Evolutionary conservation across 2,113 vertebrate genomes (phyloP).

Genomic region (Nesoenas mayeri): DNA sequence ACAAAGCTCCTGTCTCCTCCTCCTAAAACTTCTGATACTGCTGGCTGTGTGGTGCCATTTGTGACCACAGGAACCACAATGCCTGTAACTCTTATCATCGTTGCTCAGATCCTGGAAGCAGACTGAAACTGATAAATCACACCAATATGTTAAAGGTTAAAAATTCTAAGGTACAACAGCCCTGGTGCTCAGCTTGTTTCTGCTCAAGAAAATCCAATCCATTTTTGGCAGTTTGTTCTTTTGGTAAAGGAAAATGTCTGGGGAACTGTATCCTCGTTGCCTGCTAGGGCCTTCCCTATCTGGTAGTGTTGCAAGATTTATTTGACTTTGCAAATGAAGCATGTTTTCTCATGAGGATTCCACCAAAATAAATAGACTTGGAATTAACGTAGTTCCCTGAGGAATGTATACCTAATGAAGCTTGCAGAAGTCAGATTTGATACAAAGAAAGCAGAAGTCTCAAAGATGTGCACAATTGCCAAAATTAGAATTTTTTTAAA

Average conservation of each 20-base stretch:
- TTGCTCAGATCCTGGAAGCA: neutral
- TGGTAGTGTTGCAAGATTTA: neutral
- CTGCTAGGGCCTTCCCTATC: neutral
- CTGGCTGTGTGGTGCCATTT: neutral
- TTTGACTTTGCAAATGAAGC: neutral
- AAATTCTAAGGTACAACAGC: neutral
- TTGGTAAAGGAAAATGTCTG: neutral
- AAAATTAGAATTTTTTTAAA: neutral
- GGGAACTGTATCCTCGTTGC: neutral
- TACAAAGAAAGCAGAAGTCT: neutral
- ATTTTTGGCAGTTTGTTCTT: neutral
- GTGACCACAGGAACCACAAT: neutral
- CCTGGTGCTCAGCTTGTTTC: neutral
- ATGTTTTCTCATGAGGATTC: conserved; percentile 25
- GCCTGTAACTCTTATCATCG: neutral
- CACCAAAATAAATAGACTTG: neutral
- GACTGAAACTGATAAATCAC: neutral
- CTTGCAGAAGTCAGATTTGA: neutral
- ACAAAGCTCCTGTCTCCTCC: neutral
- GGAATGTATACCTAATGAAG: conserved; percentile 36
- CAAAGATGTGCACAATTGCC: neutral
- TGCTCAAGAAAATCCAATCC: neutral
- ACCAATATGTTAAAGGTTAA: neutral
- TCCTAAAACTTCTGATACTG: neutral
- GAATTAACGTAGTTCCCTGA: neutral